Evolutionary conservation across 2,113 vertebrate genomes (phyloP), one percentile per base, ranked within the genome.

Genomic region (Actenoides hombroni): DNA sequence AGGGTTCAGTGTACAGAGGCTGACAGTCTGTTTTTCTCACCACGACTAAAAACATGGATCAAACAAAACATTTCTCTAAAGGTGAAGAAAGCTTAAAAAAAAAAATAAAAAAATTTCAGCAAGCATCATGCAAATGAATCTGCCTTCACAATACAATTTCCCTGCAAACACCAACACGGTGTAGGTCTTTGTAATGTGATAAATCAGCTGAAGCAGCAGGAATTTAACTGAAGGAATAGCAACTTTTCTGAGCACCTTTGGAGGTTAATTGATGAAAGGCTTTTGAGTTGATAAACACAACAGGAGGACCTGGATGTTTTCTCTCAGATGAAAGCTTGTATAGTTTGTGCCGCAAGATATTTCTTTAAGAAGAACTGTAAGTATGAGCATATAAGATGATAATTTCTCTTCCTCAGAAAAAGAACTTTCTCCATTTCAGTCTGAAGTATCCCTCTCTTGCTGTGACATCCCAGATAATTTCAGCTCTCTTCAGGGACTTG

Each of bases 181-280:
- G 1, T 60, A 90, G 68, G 68, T 81, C 80, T 96, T 84, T 93
- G 92, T 92, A 90, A 95, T 88, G 86, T 91, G 83, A 96, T 86
- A 95, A 96, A 97, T 96, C 83, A 84, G 83, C 86, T 88, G 80
- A 90, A 95, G 86, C 95, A 96, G 95, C 87, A 88, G 85, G 87
- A 88, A 80, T 74, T 51, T 91, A 91, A 89, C 78, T 65, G 49
- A 88, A 95, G 70, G 80, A 97, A 91, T 8, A 84, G 79, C 54
- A 96, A 84, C 60, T 88, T 93, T 95, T 93, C 60, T 65, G 68
- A 94, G 94, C 86, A 91, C 83, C 81, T 96, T 70, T 94, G 94
- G 95, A 92, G 87, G 91, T 93, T 95, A 96, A 96, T 95, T 96
- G 91, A 90, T 95, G 78, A 95, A 91, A 92, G 78, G 81, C 78